A percentile compares a stretch with the other conserved stretches of the same genome.
Conservation (phyloP, 2,888 invertebrate genomes). For the Darwinula stevensoni region DNA sequence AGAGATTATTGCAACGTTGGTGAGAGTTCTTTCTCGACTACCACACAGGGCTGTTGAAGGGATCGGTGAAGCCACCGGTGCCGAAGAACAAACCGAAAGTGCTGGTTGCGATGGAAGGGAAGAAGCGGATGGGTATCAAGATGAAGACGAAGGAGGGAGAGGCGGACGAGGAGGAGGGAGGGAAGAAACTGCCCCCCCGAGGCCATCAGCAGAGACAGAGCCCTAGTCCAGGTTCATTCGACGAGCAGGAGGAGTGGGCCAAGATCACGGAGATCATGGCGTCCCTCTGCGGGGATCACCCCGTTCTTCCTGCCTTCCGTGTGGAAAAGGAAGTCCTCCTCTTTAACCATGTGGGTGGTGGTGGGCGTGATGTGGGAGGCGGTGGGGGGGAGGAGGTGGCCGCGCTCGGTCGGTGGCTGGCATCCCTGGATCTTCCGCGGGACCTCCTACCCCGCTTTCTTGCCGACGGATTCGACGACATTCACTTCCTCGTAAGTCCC, state of each 20-base stretch:
- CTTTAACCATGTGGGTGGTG: constrained; percentile 14
- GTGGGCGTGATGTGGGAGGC: no score
- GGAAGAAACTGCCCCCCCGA: constrained; percentile 20
- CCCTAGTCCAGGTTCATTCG: constrained; percentile 57
- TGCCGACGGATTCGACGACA: constrained; percentile 65
- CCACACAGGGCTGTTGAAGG: background rate
- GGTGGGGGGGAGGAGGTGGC: constrained; percentile 11
- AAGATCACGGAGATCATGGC: constrained; percentile 88
- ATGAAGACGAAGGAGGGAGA: background rate
- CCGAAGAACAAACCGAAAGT: constrained; percentile 1
- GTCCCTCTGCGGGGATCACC: constrained; percentile 37
- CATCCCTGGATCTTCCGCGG: constrained; percentile 41
- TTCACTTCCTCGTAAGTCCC: constrained; percentile 74
- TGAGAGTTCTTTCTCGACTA: background rate
- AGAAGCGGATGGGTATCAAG: constrained; percentile 2
- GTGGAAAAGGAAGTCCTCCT: constrained; percentile 15
- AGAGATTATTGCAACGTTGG: no score
- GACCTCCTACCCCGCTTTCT: constrained; percentile 31
- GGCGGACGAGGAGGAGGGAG: constrained; percentile 7
- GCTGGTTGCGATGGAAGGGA: constrained; percentile 5
- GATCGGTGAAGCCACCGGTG: constrained; percentile 1
- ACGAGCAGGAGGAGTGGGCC: constrained; percentile 85
- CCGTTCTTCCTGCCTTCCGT: constrained; percentile 14
- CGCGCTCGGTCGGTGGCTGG: constrained; percentile 45
- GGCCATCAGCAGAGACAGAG: constrained; percentile 13